Base-by-base conservation (phyloP, 1,140 invertebrate genomes). In the Drosophila sechellia region DNA sequence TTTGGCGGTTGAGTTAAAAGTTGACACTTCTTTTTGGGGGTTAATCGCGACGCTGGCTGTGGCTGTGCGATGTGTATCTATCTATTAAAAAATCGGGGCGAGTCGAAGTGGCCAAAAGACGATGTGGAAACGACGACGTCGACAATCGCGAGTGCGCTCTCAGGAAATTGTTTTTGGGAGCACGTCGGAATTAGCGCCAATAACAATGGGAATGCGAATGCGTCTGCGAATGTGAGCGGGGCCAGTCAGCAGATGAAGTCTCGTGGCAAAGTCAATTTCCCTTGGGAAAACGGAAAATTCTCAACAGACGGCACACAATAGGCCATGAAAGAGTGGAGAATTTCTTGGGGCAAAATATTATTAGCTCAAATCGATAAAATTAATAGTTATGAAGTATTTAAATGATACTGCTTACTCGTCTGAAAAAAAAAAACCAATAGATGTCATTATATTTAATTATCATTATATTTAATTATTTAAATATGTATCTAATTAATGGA, bases 31-130 rank as follows among this genome's bases (percentile, higher is more conserved):
- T 53, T 73, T 84, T 84, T 72, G 83, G 83, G 83, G 83, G 83
- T 86, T 86, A 86, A 86, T 86, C 84, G 65, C 42, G 42, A 27
- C 65, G 79, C 58, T 68, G 66, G 83, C 83, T 71, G 31, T 31
- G 8, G 31, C 31, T 31, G 31, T 70, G 71, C 71, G 74, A 86
- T 86, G 83, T 86, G 83, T 86, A 86, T 86, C 83, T 86, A 86
- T 86, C 83, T 87, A 86, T 86, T 87, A 87, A 86, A 86, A 86
- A 87, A 86, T 87, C 71, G 75, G 64, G 79, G 79, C 78, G 83
- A 86, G 76, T 87, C 70, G 79, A 80, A 80, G 70, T 77, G 81
- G 71, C 65, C 72, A 85, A 77, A 77, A 79, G 80, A 83, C 80
- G 79, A 81, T 77, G 64, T 46, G 66, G 74, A 69, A 58, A 60